Base-by-base conservation (phyloP, 1,140 invertebrate genomes). In the Polyergus mexicanus region DNA sequence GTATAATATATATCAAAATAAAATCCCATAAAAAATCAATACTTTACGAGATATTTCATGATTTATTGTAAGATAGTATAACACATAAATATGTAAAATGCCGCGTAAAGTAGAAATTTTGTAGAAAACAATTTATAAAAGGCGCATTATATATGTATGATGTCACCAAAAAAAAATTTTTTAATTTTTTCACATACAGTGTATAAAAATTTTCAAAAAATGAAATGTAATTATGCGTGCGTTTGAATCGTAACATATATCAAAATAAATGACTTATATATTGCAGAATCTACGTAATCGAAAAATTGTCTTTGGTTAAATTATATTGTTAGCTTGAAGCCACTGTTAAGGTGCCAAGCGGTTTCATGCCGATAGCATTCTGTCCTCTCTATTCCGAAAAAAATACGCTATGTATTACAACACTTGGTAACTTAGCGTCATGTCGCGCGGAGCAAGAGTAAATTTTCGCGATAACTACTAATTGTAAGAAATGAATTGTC, bases 371-470 rank as follows among this genome's bases (percentile, higher is more conserved):
- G 86, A 91, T 91, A 92, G 91, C 87, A 91, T 91, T 85, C 91
- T 19, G 16, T 51, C 47, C 16, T 51, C 4, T 51, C 47, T 93
- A 92, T 93, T 88, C 86, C 89, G 54, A 90, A 90, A 90, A 90
- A n/a, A n/a, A n/a, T 90, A 92, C 78, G 86, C 89, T 92, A 91
- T 87, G 90, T 89, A 92, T 94, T 90, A 91, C 89, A 89, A 92
- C 92, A 92, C 91, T 87, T 93, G 92, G 92, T 92, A 93, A 92
- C 91, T 92, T 92, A 87, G 90, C 89, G 89, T 92, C 91, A 90
- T 91, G 87, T 93, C 88, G 86, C 90, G 88, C 89, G 89, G 90
- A 91, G 90, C 89, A 93, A 90, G 89, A 88, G 90, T 92, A 90
- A 85, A 92, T 89, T 92, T 92, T 90, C 56, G 47, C 47, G 68